phyloP scores from a whole-genome alignment of 2,888 invertebrate species.

The Ophion ventricosus region DNA sequence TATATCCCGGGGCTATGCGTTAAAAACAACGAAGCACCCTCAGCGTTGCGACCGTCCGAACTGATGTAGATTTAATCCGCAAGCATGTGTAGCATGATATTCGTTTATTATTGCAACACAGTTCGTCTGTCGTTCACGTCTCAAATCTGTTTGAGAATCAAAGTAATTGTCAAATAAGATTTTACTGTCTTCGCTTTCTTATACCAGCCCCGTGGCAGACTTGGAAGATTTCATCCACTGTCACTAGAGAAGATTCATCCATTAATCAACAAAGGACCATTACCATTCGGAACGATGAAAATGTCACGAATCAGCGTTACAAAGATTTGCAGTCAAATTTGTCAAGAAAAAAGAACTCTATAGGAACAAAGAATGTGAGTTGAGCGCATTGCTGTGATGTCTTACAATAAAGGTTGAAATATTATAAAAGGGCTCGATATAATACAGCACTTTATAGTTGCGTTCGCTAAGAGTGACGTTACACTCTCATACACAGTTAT shows the following conservation, averaged over 20 bases:
- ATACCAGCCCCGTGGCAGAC: background rate
- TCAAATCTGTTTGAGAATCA: conserved; percentile 41
- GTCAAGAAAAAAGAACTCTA: too few relatives aligned
- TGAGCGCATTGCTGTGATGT: too few relatives aligned
- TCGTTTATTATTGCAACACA: conserved; percentile 41
- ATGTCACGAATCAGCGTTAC: background rate
- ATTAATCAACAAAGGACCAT: background rate
- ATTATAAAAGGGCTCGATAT: too few relatives aligned
- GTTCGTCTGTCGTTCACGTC: conserved; percentile 36
- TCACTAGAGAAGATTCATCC: background rate
- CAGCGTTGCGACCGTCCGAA: background rate
- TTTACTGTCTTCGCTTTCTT: background rate
- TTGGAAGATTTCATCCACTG: background rate
- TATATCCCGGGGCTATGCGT: conserved; percentile 26
- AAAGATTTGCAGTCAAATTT: background rate
- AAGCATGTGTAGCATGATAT: conserved; percentile 25
- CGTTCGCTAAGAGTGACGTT: too few relatives aligned
- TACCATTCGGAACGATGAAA: background rate
- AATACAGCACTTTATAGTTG: too few relatives aligned
- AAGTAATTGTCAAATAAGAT: conserved; percentile 40
- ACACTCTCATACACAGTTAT: too few relatives aligned
- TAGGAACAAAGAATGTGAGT: too few relatives aligned
- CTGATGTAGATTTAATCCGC: conserved; percentile 31
- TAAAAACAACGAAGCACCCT: conserved; percentile 16
- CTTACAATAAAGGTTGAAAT: too few relatives aligned